Percentiles rank a stretch among this genome's conserved stretches.
Conservation (phyloP, 2,797 vertebrate species). For the Fundulus diaphanus region DNA sequence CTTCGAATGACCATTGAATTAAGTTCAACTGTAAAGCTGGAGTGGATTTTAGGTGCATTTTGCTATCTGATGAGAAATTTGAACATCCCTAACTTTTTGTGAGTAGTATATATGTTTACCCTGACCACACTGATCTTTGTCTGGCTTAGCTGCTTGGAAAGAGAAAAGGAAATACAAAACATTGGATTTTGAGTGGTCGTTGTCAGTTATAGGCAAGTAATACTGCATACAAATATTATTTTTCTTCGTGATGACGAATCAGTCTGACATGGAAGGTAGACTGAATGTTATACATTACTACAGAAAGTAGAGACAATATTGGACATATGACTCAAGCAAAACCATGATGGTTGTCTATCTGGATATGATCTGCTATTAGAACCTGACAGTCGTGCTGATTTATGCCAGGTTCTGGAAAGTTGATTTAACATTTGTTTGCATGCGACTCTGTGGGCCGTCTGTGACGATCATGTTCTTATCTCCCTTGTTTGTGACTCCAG, state of each 20-base stretch:
- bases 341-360: background rate
- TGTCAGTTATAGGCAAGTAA: background rate
- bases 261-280: background rate
- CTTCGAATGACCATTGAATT: background rate
- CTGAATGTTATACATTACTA: background rate
- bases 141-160: background rate
- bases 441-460: background rate
- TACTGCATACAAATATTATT: background rate
- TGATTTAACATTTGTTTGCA: background rate
- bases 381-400: background rate
- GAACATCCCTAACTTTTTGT: background rate
- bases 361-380: background rate
- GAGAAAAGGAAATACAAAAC: background rate
- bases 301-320: background rate
- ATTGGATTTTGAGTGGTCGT: background rate
- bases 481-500: slow-evolving; percentile 69
- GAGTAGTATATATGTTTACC: background rate
- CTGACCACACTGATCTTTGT: background rate
- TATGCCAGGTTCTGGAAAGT: background rate
- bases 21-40: background rate
- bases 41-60: background rate
- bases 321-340: background rate
- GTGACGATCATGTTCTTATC: slow-evolving; percentile 28
- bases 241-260: background rate
- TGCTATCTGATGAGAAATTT: background rate